Percentiles rank a stretch among this genome's conserved stretches.
Conservation (phyloP, 1,140 invertebrate species). For the Pseudomyrmex pallidus region DNA sequence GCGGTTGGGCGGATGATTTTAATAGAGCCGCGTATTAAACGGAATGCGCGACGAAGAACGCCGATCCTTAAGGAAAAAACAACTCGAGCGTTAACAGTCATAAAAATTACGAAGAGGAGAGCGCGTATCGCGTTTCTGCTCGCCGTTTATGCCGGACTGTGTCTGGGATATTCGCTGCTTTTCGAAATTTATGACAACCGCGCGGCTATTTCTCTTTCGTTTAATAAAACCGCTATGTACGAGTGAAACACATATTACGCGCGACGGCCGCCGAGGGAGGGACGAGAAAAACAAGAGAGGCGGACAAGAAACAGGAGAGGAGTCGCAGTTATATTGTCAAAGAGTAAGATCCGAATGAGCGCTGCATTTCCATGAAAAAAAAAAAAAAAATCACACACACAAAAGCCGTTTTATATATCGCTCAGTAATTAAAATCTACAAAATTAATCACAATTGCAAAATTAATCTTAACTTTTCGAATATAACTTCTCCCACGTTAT, state of each 20-base stretch:
- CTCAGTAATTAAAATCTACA: no score
- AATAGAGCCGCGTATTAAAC: conserved; percentile 20
- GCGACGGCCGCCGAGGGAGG: background rate
- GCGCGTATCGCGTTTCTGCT: conserved; percentile 29
- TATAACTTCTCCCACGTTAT: conserved; percentile 2
- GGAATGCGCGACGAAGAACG: conserved; percentile 9
- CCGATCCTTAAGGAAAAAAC: background rate
- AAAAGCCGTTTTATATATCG: conserved; percentile 1
- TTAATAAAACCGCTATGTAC: conserved; percentile 62
- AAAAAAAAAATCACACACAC: background rate
- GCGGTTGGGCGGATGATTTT: background rate
- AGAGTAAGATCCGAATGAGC: conserved; percentile 32
- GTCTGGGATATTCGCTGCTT: conserved; percentile 2
- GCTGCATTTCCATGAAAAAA: conserved; percentile 39
- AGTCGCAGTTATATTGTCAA: conserved; percentile 52
- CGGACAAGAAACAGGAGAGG: no score
- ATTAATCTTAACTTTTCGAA: background rate
- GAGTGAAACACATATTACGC: conserved; percentile 53
- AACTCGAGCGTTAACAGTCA: background rate
- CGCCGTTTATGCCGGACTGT: conserved; percentile 6
- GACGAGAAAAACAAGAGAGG: background rate
- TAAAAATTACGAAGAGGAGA: conserved; percentile 40
- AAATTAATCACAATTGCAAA: background rate
- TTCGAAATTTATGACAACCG: conserved; percentile 62
- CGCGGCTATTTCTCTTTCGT: conserved; percentile 41